Percentiles rank a stretch among this genome's conserved stretches.
Evolutionary conservation across 1,140 invertebrate species (phyloP).

Genomic region (Lepidostoma basale): DNA sequence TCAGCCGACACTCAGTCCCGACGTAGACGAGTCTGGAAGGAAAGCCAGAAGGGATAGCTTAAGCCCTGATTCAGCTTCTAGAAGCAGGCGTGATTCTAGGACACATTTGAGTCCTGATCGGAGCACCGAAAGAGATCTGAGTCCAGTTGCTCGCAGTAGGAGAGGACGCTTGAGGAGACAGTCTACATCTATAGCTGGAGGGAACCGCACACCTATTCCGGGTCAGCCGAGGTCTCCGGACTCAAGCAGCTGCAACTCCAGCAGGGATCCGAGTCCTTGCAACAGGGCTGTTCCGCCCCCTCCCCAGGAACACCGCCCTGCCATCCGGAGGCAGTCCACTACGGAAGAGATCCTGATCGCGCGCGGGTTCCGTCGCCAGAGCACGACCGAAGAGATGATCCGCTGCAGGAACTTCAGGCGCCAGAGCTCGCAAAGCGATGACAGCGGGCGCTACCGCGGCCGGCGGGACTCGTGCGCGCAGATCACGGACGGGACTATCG

Average conservation of each 20-base stretch:
- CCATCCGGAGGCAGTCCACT: constrained; percentile 84
- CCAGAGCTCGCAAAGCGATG: constrained; percentile 80
- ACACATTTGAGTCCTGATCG: constrained; percentile 82
- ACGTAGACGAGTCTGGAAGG: constrained; percentile 67
- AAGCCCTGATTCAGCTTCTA: constrained; percentile 83
- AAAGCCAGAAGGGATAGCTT: constrained; percentile 82
- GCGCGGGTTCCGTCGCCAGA: constrained; percentile 85
- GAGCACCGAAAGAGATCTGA: constrained; percentile 72
- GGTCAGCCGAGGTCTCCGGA: constrained; percentile 68
- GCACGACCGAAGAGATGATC: constrained; percentile 91
- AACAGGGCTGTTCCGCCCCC: constrained; percentile 60
- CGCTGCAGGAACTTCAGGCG: constrained; percentile 85
- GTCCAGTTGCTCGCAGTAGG: constrained; percentile 68
- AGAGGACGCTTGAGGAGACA: constrained; percentile 74
- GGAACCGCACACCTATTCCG: constrained; percentile 53
- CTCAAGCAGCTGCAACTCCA: constrained; percentile 75
- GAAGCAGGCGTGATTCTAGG: constrained; percentile 67
- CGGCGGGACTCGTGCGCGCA: constrained; percentile 86
- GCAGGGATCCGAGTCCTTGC: constrained; percentile 74
- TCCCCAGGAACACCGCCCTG: constrained; percentile 66
- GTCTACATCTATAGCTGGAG: constrained; percentile 75
- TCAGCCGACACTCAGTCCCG: constrained; percentile 81
- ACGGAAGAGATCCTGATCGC: constrained; percentile 91
- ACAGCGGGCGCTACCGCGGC: constrained; percentile 75
- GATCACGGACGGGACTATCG: constrained; percentile 89